Conservation (phyloP, 1,140 invertebrate genomes). For the Drosophila takahashii region DNA sequence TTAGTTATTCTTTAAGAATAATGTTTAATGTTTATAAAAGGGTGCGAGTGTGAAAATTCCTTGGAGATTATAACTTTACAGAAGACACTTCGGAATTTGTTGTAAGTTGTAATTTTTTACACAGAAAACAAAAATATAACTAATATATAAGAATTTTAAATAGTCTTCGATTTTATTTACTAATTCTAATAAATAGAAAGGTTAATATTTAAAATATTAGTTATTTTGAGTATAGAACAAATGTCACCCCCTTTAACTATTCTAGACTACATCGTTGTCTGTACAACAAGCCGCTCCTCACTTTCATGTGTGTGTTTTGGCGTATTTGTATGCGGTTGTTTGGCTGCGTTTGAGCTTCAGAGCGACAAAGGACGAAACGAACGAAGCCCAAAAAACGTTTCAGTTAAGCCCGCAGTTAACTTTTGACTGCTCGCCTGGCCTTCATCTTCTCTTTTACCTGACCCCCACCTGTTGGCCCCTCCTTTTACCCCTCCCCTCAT, state of each 20-base stretch:
- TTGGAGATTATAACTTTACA: too few species aligned
- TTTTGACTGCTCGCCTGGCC: slow-evolving; percentile 59
- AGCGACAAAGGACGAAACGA: slow-evolving; percentile 23
- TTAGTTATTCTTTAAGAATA: too few species aligned
- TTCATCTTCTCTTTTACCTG: slow-evolving; percentile 27
- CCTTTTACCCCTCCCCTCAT: neutral
- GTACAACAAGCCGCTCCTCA: neutral
- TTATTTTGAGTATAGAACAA: too few species aligned
- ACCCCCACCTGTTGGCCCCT: slow-evolving; percentile 25
- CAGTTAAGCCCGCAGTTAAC: slow-evolving; percentile 62
- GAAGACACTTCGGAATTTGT: too few species aligned
- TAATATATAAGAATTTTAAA: too few species aligned
- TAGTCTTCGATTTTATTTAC: too few species aligned
- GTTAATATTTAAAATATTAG: too few species aligned
- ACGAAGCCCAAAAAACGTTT: slow-evolving; percentile 39
- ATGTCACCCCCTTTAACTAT: neutral
- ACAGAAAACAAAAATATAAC: too few species aligned
- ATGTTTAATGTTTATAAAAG: too few species aligned
- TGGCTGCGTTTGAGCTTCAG: slow-evolving; percentile 11
- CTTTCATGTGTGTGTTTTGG: slow-evolving; percentile 6
- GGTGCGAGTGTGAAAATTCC: too few species aligned
- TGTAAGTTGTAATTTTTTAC: too few species aligned
- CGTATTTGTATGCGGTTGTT: slow-evolving; percentile 13
- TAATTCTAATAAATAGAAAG: too few species aligned
- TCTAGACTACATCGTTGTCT: slow-evolving; percentile 3